These are phyloP conservation scores for Ctenicera cuprea DNA, from an alignment of 2,888 invertebrate genomes.

Conservation along the genomic window DNA sequence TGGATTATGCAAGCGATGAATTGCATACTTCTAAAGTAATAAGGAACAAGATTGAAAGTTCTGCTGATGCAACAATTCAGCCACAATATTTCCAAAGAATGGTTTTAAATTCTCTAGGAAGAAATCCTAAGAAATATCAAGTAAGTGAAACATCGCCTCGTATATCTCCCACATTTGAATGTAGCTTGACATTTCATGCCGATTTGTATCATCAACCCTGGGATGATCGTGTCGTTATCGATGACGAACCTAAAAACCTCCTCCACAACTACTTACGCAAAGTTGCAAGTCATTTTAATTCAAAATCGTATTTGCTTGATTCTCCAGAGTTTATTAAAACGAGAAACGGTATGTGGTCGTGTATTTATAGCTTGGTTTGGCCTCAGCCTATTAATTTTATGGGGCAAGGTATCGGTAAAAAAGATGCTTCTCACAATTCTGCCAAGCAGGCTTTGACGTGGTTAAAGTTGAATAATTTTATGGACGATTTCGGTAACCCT, in stretches of 20 bases:
- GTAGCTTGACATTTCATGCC: no score
- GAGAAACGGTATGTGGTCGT: not conserved
- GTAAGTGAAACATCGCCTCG: not conserved
- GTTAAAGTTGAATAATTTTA: constrained; percentile 71
- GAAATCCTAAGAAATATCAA: not conserved
- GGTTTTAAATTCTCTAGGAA: not conserved
- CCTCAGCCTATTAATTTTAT: constrained; percentile 75
- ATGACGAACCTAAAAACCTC: not conserved
- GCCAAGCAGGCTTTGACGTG: constrained; percentile 75
- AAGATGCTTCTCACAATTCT: constrained; percentile 74
- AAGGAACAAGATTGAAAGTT: no score
- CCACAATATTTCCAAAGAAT: constrained; percentile 1
- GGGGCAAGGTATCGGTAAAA: constrained; percentile 74
- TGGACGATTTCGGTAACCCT: constrained; percentile 63
- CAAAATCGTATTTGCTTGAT: not conserved
- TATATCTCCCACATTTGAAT: not conserved
- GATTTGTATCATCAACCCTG: no score
- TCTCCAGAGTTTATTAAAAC: not conserved
- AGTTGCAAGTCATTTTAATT: not conserved
- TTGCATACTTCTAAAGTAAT: no score
- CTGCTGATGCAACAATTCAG: not conserved
- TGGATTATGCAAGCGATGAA: no score
- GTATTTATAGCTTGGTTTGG: constrained; percentile 69
- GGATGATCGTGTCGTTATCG: no score
- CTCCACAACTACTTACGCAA: not conserved